Conservation (phyloP, 2,113 vertebrate genomes). For the Pantherophis guttatus region DNA sequence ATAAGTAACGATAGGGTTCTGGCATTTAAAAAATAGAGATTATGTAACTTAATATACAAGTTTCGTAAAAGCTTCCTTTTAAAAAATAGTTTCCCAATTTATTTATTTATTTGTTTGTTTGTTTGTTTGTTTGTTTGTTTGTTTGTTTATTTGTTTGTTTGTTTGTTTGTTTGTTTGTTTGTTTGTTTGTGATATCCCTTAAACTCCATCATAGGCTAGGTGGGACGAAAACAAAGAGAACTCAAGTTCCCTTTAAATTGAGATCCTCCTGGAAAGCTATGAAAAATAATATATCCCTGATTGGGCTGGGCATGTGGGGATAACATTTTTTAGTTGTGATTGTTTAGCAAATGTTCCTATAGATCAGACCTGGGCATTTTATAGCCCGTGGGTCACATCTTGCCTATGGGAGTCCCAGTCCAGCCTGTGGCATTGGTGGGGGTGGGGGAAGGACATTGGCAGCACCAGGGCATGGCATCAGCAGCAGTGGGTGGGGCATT, state of each 20-base stretch:
- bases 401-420: background rate
- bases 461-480: background rate
- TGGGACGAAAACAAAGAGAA: background rate
- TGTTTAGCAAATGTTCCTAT: background rate
- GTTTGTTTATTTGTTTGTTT: background rate
- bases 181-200: background rate
- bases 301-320: background rate
- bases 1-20: background rate
- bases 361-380: background rate
- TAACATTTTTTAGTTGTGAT: background rate
- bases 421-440: background rate
- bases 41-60: background rate
- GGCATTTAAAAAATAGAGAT: background rate
- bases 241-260: background rate
- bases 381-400: background rate
- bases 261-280: background rate
- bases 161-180: too few relatives aligned
- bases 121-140: too few relatives aligned
- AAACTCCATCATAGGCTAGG: background rate
- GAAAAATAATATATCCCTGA: background rate
- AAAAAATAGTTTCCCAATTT: background rate
- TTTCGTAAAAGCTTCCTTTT: background rate
- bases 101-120: background rate
- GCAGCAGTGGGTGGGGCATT: background rate
- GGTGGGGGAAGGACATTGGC: background rate